phyloP scores from a whole-genome alignment of 2,113 vertebrate species.

The Casuarius casuarius region DNA sequence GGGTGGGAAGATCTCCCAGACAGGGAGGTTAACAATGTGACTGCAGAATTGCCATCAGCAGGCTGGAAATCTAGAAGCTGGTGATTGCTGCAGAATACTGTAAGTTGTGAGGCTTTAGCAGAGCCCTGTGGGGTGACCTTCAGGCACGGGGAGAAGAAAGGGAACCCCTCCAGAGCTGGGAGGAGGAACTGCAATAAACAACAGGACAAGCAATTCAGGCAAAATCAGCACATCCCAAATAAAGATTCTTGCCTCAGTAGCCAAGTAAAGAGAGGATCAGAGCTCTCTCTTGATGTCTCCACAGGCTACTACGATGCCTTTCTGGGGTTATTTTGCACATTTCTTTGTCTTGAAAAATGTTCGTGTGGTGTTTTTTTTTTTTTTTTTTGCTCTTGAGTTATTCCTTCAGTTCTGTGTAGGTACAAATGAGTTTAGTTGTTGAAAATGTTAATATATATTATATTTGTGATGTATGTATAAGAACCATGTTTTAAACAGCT shows the following conservation, averaged over 20 bases:
- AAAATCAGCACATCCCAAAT: slow-evolving; percentile 67
- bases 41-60: background rate
- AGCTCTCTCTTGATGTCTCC: slow-evolving; percentile 36
- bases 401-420: slow-evolving; percentile 74
- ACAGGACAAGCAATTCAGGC: slow-evolving; percentile 29
- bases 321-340: slow-evolving; percentile 62
- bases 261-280: slow-evolving; percentile 44
- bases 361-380: slow-evolving; percentile 38
- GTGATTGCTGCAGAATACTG: background rate
- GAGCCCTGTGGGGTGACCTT: background rate
- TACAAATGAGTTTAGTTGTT: slow-evolving; percentile 83
- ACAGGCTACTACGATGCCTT: slow-evolving; percentile 62
- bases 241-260: slow-evolving; percentile 48
- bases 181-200: background rate
- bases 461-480: slow-evolving; percentile 78
- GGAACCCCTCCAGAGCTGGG: background rate
- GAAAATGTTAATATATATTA: slow-evolving; percentile 85
- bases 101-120: fast-evolving
- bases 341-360: slow-evolving; percentile 64
- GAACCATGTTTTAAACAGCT: slow-evolving; percentile 78
- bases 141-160: background rate
- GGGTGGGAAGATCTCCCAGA: background rate
- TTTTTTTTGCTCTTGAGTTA: slow-evolving; percentile 53
- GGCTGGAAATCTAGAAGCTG: background rate
- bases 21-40: background rate